These are phyloP conservation scores for Phasianus colchicus DNA, from an alignment of 2,113 vertebrate species.

Conservation along the genomic window DNA sequence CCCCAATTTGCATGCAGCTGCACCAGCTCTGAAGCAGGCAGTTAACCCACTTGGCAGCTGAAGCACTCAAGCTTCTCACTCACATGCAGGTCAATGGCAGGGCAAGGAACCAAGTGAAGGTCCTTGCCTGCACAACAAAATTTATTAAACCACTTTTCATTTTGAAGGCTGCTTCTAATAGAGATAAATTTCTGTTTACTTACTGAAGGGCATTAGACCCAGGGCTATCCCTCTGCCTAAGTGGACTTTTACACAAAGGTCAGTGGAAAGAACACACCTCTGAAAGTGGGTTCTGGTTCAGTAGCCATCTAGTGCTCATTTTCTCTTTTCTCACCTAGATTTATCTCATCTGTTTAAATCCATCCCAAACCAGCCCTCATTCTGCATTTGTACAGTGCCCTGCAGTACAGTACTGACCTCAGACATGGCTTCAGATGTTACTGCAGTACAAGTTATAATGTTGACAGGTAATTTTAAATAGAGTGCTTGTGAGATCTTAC, in stretches of 20 bases:
- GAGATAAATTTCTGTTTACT: neutral
- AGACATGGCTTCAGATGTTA: neutral
- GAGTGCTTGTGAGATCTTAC: conserved; percentile 70
- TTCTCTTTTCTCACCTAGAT: neutral
- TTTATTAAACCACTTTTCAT: neutral
- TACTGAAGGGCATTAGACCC: neutral
- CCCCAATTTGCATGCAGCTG: neutral
- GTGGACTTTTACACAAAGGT: neutral
- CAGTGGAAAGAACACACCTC: neutral
- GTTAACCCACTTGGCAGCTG: neutral
- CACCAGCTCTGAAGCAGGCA: neutral
- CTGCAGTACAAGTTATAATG: neutral
- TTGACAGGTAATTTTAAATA: neutral
- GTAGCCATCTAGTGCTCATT: neutral
- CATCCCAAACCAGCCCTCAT: neutral
- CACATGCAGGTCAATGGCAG: neutral
- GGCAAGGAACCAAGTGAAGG: neutral
- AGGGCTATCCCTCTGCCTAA: neutral
- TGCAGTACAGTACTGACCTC: neutral
- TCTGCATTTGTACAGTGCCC: neutral
- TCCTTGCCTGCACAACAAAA: neutral
- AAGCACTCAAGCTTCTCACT: neutral
- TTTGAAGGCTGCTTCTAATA: neutral
- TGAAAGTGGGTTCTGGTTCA: neutral
- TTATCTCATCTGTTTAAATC: neutral